Conservation (phyloP, 2,113 vertebrate genomes). For the Anolis carolinensis region DNA sequence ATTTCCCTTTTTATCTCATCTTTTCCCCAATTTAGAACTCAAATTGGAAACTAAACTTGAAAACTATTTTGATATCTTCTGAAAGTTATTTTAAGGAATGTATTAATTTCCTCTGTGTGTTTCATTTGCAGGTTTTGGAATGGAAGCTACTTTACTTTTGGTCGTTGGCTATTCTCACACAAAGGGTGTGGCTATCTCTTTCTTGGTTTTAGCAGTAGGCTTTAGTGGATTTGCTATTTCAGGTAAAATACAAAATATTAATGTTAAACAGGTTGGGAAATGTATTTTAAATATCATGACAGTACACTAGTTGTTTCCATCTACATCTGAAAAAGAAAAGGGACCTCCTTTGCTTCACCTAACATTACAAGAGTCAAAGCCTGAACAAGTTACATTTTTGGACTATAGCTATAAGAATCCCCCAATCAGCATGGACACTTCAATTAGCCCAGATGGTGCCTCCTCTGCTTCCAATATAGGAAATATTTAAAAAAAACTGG, state of each 20-base stretch:
- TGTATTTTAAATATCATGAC: not conserved
- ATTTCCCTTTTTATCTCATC: too few species aligned
- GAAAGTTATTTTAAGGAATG: slow-evolving; percentile 2
- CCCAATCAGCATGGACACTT: too few species aligned
- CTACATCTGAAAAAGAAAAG: not conserved
- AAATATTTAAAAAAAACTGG: not conserved
- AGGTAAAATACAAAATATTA: slow-evolving; percentile 77
- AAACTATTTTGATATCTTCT: not conserved
- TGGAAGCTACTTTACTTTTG: slow-evolving; percentile 95
- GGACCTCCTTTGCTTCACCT: not conserved
- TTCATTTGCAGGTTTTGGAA: slow-evolving; percentile 88
- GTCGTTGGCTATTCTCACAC: slow-evolving; percentile 97
- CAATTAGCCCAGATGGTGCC: too few species aligned
- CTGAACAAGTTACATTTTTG: too few species aligned
- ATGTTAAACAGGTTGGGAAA: slow-evolving; percentile 9
- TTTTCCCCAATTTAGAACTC: not conserved
- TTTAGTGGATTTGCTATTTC: slow-evolving; percentile 99
- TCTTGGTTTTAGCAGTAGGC: slow-evolving; percentile 94
- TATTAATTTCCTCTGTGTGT: not conserved
- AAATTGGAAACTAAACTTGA: not conserved
- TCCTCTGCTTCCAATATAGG: too few species aligned
- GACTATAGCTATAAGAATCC: too few species aligned
- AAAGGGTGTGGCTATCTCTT: slow-evolving; percentile 91
- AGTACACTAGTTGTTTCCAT: not conserved
- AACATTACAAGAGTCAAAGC: too few species aligned